Base-by-base conservation (phyloP, 2,888 invertebrate species). In the Pandemis corylana region DNA sequence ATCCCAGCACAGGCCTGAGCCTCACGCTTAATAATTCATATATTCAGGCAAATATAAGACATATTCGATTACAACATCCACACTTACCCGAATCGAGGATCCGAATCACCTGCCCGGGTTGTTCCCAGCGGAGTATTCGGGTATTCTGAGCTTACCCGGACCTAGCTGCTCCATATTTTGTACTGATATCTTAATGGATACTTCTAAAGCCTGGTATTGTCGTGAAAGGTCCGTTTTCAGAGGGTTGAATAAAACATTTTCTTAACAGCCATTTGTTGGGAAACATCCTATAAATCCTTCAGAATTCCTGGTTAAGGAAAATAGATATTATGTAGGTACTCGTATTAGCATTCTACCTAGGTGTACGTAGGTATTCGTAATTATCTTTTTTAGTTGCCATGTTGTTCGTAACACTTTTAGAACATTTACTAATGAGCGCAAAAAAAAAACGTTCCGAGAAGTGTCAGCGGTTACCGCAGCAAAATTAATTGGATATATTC, bases 51-150 rank as follows among this genome's bases (percentile, higher is more conserved):
- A 66, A 66, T 66, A 51, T 53, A 67, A 42, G 15, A 41, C 28
- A 65, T 67, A 67, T 67, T 67, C 67, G 53, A 67, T 67, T 67
- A 67, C 66, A 51, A 28, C 53, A 62, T 56, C 56, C 56, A 56
- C 51, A 65, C 59, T 59, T 56, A 13, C 41, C 62, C 42, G 42
- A 41, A 62, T n/a, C 36, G 20, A 7, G 62, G 28, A 4, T 56
- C 41, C 7, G 62, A 62, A 42, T 62, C 62, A 36, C 62, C 41
- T 42, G 62, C 51, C 51, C 9, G 36, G 28, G 51, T 28, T 10
- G 41, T 51, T 28, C 67, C 67, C 53, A 9, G 41, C 7, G 28
- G 53, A 51, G 51, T 53, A 36, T 53, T 53, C 49, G 67, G n/a
- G 41, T 36, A 61, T 15, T 12, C 28, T 12, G 28, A 7, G 49